Base-by-base conservation (phyloP, 2,888 invertebrate species). In the Drosophila anomalata region DNA sequence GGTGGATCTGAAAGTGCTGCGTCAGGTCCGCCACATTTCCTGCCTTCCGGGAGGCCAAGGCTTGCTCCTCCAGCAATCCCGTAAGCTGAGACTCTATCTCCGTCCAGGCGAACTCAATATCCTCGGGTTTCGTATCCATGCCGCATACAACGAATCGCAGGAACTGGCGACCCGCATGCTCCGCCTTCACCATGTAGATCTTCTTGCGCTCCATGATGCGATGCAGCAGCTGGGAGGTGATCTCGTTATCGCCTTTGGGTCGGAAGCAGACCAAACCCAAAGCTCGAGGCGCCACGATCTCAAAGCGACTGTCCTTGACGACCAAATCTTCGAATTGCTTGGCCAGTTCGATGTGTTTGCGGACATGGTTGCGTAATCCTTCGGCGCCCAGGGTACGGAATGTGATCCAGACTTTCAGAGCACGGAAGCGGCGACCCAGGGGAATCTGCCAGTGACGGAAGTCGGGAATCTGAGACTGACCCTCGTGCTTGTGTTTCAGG, bases 371-470 rank as follows among this genome's bases (percentile, higher is more conserved):
- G 78, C 96, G 95, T 4, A 98, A 92, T 3, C 97, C 96, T 87
- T 95, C 94, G 3, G 95, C 94, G 0, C 98, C 98, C 79, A 96
- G 95, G 61, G 95, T 92, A 74, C 97, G 94, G 79, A 98, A 92
- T 0, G 97, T 97, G 72, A 97, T 97, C 98, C 98, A 98, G n/a
- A 98, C 92, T 91, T 98, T 98, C 20, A 98, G 92, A 0, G 98
- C 94, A 50, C 98, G 94, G 90, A 98, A 98, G 76, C 97, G 93
- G 46, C 98, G 93, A 0, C 97, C 97, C 24, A 98, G 92, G 0
- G 96, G 94, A 68, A 97, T 95, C 91, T 96, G 96, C 96, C 96
- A 96, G 86, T 96, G 95, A 92, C 96, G 91, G 57, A 94, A 93
- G 63, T 92, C 95, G 0, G 94, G 94, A 8, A 94, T 93, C 65